These are phyloP conservation scores for Zaprionus ghesquierei DNA, from an alignment of 1,140 invertebrate species.

Conservation along the genomic window DNA sequence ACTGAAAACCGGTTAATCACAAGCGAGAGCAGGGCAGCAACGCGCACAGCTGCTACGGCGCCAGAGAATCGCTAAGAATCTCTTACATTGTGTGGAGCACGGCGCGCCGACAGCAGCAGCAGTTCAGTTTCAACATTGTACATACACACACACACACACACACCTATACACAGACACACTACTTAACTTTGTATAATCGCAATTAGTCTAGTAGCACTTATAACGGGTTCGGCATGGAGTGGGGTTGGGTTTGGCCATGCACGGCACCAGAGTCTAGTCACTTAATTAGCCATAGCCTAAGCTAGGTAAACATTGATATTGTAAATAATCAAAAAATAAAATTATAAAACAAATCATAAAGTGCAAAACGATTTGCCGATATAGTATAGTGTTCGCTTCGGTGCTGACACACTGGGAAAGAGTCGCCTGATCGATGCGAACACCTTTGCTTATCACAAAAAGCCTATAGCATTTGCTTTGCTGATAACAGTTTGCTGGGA, in stretches of 20 bases:
- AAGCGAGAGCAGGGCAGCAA: neutral
- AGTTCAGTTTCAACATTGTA: conserved; percentile 16
- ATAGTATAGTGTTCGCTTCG: neutral
- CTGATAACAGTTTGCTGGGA: neutral
- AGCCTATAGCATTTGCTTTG: no score
- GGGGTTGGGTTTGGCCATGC: neutral
- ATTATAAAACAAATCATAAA: neutral
- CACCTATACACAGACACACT: neutral
- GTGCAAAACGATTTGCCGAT: neutral
- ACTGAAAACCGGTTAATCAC: conserved; percentile 65
- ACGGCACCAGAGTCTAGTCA: conserved; percentile 24
- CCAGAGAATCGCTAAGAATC: neutral
- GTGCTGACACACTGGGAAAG: neutral
- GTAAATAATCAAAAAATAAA: conserved; percentile 10
- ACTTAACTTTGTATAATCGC: neutral
- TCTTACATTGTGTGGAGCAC: neutral
- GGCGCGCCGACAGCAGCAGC: conserved; percentile 1
- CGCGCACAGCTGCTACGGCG: conserved; percentile 21
- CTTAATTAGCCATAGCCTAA: conserved; percentile 29
- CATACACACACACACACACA: conserved; percentile 5
- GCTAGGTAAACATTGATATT: conserved; percentile 33
- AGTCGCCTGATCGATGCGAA: neutral
- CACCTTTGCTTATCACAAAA: no score
- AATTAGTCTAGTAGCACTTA: neutral
- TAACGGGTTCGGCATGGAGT: neutral